Conservation (phyloP, 2,113 vertebrate genomes). For the Phodopus roborovskii region DNA sequence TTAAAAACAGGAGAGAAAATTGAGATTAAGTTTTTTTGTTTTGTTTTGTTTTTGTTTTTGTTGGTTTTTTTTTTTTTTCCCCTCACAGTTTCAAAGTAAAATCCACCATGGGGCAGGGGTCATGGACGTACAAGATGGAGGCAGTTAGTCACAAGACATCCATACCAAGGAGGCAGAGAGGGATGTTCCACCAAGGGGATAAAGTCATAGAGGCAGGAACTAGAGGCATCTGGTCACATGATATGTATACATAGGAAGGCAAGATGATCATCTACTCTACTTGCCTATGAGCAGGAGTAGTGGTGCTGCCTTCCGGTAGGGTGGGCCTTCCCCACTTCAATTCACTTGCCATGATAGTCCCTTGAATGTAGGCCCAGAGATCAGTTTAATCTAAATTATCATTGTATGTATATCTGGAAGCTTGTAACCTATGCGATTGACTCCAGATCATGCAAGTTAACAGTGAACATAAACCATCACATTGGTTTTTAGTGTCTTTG, state of each 20-base stretch:
- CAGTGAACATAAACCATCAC: not conserved
- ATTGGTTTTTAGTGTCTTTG: conserved; percentile 18
- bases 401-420: not conserved
- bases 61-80: too few species aligned
- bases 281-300: not conserved
- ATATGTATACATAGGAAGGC: not conserved
- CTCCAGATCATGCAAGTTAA: not conserved
- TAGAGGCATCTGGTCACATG: too few species aligned
- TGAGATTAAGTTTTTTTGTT: too few species aligned
- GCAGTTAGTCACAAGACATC: not conserved
- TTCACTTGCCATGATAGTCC: not conserved
- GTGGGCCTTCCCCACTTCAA: not conserved
- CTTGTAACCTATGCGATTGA: not conserved
- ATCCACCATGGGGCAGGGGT: not conserved
- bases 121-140: not conserved
- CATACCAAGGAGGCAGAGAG: not conserved
- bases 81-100: not conserved
- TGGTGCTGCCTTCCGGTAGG: not conserved
- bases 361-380: not conserved
- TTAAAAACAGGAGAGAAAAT: not conserved
- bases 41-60: too few species aligned
- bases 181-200: not conserved
- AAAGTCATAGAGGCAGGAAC: too few species aligned
- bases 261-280: not conserved
- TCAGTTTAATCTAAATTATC: not conserved